These are phyloP conservation scores for Conopomorpha cramerella DNA, from an alignment of 1,140 invertebrate species.

Conservation along the genomic window DNA sequence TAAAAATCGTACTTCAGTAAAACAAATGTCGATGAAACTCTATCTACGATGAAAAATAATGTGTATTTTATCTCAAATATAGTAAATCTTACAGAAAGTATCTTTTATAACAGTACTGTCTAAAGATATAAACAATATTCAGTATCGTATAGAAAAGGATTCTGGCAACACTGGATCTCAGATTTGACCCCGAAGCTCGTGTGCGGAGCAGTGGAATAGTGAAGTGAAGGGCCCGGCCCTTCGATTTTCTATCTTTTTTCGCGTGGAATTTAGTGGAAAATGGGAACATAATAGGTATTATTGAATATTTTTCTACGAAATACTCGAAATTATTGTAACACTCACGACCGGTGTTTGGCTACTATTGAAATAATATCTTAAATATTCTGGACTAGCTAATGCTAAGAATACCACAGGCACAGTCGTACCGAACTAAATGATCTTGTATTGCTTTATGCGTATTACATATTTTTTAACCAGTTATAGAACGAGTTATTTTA, in stretches of 20 bases:
- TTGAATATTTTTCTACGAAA: too few relatives aligned
- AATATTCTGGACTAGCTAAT: slow-evolving; percentile 22
- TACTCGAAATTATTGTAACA: too few relatives aligned
- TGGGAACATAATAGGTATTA: slow-evolving; percentile 57
- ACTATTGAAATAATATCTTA: too few relatives aligned
- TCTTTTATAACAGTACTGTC: too few relatives aligned
- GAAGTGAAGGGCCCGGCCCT: slow-evolving; percentile 53
- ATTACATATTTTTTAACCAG: too few relatives aligned
- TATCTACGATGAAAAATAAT: too few relatives aligned
- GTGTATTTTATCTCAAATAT: too few relatives aligned
- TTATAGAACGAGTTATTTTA: slow-evolving; percentile 29
- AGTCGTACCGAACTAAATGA: slow-evolving; percentile 25
- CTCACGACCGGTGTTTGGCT: too few relatives aligned
- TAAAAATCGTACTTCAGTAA: slow-evolving; percentile 20
- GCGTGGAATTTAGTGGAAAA: slow-evolving; percentile 48
- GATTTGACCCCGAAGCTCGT: slow-evolving; percentile 58
- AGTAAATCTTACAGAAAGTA: too few relatives aligned
- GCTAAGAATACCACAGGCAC: slow-evolving; percentile 54
- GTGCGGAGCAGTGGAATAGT: slow-evolving; percentile 51
- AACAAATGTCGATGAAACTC: slow-evolving; percentile 47
- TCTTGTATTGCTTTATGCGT: background rate
- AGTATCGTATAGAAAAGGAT: too few relatives aligned
- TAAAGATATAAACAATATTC: too few relatives aligned
- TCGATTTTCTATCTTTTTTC: slow-evolving; percentile 50
- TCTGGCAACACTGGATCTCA: background rate